Base-by-base conservation (phyloP, 2,888 invertebrate species). In the Melangyna quadrimaculata region DNA sequence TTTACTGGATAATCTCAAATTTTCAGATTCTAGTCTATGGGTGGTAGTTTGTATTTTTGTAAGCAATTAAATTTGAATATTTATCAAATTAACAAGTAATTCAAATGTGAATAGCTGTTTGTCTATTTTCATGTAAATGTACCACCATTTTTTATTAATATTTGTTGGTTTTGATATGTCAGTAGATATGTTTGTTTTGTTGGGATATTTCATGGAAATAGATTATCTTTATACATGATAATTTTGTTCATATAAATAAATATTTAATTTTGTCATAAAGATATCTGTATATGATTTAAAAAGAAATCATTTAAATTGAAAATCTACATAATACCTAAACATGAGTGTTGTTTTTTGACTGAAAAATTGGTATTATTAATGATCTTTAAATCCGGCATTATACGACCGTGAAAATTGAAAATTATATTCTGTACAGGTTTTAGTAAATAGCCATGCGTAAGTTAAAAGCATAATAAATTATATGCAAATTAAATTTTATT, bases 21-120 rank as follows among this genome's bases (percentile, higher is more conserved):
- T 17, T n/a, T 8, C 17, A 55, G 17, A 29, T 32, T 5, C 19
- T 14, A 22, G 19, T 27, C 24, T 1, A 43, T 61, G 61, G 40
- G 61, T 61, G 61, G 61, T 61, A n/a, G 14, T 35, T 19, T 8
- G 12, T 4, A 2, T 17, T 8, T 12, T 9, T n/a, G n/a, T n/a
- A n/a, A n/a, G n/a, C 1, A 37, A 37, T 17, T 70, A 10, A 19
- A 67, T 67, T 53, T 73, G 57, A 73, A 73, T 78, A 78, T 63
- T 69, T 83, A 70, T 70, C 27, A 45, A 73, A 78, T 83, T 78
- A 83, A 70, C 82, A 78, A 69, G 32, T 61, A 57, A 63, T 83
- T 61, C 43, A 73, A 65, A 55, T 40, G 53, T n/a, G 55, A 74
- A 29, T 19, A 51, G 2, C n/a, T n/a, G n/a, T 22, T 43, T 43